Base-by-base conservation (phyloP, 2,888 invertebrate species). In the Melanargia galathea region DNA sequence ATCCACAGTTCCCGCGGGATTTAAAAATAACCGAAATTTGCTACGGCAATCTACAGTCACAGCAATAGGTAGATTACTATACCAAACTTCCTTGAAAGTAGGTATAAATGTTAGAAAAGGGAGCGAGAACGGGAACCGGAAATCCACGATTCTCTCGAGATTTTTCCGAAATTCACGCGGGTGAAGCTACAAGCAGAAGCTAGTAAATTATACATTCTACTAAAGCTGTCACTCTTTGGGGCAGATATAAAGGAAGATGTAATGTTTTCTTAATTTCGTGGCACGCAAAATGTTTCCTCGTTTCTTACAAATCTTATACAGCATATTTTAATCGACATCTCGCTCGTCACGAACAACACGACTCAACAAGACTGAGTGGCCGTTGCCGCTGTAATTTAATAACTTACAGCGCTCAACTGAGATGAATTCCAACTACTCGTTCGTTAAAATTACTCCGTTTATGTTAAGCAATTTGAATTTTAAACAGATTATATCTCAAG, bases 351-450 rank as follows among this genome's bases (percentile, higher is more conserved):
- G 49, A 26, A 49, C 26, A 49, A 49, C 16, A 49, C 49, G 30
- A 49, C 30, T 49, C 49, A 49, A 49, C 49, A 26, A 49, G 49
- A 49, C 30, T 30, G 49, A 49, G 49, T 49, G 49, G 49, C 22
- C 49, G 49, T 26, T 8, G 49, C 49, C 30, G 49, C 26, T 49
- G 26, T 30, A 45, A 49, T 49, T 49, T 49, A 49, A 49, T 49
- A 49, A 48, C 26, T 49, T 49, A 46, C 49, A 49, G 49, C 16
- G 49, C 26, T 49, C n/a, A 3, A 49, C 48, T 13, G 24, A 7
- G n/a, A 26, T 6, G 26, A 49, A 49, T 30, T 49, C 3, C 8
- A 6, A 7, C 49, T 16, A 22, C 46, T 24, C 24, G n/a, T 48
- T 48, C 46, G 20, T 24, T 48, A n/a, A 48, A 48, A 48, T 24